Conservation (phyloP, 2,888 invertebrate species). For the Ennomos quercinarius region DNA sequence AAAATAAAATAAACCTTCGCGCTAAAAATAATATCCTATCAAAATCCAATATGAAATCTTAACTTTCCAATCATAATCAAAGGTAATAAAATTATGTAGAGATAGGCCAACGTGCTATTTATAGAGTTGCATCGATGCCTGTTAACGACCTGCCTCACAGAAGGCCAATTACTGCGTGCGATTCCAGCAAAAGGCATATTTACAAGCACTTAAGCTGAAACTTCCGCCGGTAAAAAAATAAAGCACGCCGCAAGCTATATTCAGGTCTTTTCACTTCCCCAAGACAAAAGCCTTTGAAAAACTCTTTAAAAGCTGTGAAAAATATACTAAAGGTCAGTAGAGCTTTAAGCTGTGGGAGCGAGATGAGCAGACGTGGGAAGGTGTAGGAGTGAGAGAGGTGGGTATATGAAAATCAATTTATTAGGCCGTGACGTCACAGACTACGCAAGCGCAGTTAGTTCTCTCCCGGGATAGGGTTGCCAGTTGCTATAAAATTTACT, state of each 20-base stretch:
- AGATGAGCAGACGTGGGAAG: constrained; percentile 52
- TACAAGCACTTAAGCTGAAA: constrained; percentile 37
- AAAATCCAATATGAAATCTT: constrained; percentile 1
- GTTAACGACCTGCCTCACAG: constrained; percentile 25
- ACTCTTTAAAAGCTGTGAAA: constrained; percentile 72
- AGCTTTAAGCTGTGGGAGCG: constrained; percentile 68
- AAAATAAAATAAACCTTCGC: no score
- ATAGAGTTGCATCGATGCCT: constrained; percentile 33
- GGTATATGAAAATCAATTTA: constrained; percentile 84
- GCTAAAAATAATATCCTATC: no score
- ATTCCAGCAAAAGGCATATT: constrained; percentile 26
- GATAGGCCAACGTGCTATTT: constrained; percentile 32
- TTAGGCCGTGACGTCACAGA: constrained; percentile 83
- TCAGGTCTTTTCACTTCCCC: constrained; percentile 67
- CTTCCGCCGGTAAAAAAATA: constrained; percentile 55
- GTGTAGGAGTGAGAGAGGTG: constrained; percentile 54
- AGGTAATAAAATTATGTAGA: constrained; percentile 26
- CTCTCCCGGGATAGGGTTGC: constrained; percentile 77
- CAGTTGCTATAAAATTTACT: constrained; percentile 35
- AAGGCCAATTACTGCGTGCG: constrained; percentile 24
- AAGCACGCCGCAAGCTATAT: constrained; percentile 57
- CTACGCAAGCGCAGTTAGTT: constrained; percentile 72
- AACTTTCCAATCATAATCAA: constrained; percentile 18
- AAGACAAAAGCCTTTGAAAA: constrained; percentile 78
- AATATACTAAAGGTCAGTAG: constrained; percentile 80